Conservation (phyloP, 2,797 vertebrate genomes). For the Glyptemys insculpta region DNA sequence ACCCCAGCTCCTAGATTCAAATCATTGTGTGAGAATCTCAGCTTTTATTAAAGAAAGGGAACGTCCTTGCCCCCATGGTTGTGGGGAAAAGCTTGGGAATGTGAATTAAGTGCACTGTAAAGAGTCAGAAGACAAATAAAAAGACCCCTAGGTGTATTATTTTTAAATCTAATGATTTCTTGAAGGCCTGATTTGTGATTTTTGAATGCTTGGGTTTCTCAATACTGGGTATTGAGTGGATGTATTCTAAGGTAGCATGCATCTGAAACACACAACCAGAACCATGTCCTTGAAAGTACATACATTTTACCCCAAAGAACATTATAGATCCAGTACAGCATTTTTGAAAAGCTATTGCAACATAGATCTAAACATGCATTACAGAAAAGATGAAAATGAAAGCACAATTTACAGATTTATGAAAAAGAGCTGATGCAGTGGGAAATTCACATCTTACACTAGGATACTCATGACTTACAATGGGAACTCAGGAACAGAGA, state of each 20-base stretch:
- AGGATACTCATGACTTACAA: not conserved
- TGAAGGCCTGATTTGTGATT: not conserved
- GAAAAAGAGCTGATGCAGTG: not conserved
- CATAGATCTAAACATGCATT: not conserved
- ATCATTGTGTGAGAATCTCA: not conserved
- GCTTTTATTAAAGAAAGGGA: not conserved
- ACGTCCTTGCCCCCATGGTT: not conserved
- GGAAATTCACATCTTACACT: not conserved
- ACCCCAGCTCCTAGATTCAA: not conserved
- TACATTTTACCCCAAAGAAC: not conserved
- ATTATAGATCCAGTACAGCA: not conserved
- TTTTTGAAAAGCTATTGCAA: not conserved
- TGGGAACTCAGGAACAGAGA: not conserved
- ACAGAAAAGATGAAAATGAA: not conserved
- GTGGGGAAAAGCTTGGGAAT: not conserved
- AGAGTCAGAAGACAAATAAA: not conserved
- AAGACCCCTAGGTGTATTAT: not conserved
- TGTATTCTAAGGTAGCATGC: not conserved
- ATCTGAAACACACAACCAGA: not conserved
- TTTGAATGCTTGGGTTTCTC: not conserved
- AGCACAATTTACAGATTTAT: not conserved
- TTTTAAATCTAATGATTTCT: not conserved
- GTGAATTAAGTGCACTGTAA: not conserved
- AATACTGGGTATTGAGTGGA: not conserved
- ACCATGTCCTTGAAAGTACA: not conserved